Percentiles rank a stretch among this genome's conserved stretches.
Evolutionary conservation across 2,888 invertebrate genomes (phyloP).

Genomic region (Epirrhoe alternata): DNA sequence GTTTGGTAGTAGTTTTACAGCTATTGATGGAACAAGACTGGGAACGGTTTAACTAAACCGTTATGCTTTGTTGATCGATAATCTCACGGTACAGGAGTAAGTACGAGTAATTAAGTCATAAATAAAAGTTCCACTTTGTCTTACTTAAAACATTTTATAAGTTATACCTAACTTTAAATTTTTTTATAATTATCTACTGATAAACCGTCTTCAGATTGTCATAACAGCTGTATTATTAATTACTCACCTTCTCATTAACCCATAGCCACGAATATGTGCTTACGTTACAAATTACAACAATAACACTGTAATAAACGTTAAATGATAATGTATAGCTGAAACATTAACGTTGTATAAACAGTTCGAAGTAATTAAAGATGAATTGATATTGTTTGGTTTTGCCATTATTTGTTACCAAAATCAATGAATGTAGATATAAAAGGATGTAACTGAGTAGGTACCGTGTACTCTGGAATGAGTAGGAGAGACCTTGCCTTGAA

Average conservation of each 20-base stretch:
- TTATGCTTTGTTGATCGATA: no score
- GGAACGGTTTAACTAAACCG: background rate
- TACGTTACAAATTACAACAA: background rate
- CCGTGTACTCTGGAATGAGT: no score
- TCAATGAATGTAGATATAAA: no score
- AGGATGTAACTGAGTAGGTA: no score
- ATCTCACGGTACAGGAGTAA: no score
- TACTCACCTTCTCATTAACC: background rate
- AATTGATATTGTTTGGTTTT: background rate
- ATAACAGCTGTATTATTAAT: background rate
- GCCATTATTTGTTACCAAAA: background rate
- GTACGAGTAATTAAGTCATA: no score
- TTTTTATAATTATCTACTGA: no score
- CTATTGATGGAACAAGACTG: background rate
- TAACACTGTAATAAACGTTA: constrained; percentile 1
- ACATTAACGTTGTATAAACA: background rate
- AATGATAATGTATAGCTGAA: background rate
- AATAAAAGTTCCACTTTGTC: no score
- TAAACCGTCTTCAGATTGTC: no score
- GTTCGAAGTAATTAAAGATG: background rate
- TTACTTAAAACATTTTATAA: no score
- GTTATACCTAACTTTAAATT: no score
- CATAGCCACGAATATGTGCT: background rate
- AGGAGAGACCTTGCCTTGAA: no score
- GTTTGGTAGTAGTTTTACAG: background rate